A percentile compares a stretch with the other conserved stretches of the same genome.
These are phyloP conservation scores for Erebia ligea DNA, from an alignment of 2,888 invertebrate genomes.

Conservation along the genomic window DNA sequence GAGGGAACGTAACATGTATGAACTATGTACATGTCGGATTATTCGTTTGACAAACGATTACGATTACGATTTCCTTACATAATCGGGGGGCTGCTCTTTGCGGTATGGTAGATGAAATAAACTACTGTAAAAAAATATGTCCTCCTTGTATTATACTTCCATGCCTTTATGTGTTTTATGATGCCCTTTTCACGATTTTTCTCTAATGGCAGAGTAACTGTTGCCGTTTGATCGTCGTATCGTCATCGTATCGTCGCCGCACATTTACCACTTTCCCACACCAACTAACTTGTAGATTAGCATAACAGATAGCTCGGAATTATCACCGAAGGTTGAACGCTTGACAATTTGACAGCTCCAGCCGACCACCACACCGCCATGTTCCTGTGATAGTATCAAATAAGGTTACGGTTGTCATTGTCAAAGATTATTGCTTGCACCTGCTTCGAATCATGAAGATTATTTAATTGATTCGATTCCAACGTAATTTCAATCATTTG, in stretches of 20 bases:
- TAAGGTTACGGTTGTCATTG: slow-evolving; percentile 23
- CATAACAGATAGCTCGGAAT: slow-evolving; percentile 25
- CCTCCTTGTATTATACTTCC: no score
- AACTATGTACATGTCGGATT: no score
- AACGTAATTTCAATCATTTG: not conserved
- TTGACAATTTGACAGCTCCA: slow-evolving; percentile 28
- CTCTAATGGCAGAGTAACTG: no score
- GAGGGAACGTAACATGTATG: no score
- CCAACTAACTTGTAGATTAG: slow-evolving; percentile 14
- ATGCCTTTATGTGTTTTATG: no score
- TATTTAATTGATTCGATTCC: slow-evolving; percentile 18
- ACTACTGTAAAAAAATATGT: no score
- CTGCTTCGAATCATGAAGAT: slow-evolving; percentile 18
- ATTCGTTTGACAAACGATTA: no score
- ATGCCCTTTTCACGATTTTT: no score
- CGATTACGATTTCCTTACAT: no score
- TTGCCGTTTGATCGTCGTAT: not conserved
- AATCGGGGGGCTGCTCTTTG: no score
- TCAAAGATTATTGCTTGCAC: slow-evolving; percentile 25
- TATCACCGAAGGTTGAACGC: slow-evolving; percentile 24
- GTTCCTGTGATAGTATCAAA: slow-evolving; percentile 23
- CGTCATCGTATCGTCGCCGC: not conserved
- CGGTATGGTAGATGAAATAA: no score
- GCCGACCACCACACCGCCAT: slow-evolving; percentile 10
- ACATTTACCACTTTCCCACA: slow-evolving; percentile 3